A percentile compares a stretch with the other conserved stretches of the same genome.
Conservation (phyloP, 1,140 invertebrate species). For the Drosophila repletoides region DNA sequence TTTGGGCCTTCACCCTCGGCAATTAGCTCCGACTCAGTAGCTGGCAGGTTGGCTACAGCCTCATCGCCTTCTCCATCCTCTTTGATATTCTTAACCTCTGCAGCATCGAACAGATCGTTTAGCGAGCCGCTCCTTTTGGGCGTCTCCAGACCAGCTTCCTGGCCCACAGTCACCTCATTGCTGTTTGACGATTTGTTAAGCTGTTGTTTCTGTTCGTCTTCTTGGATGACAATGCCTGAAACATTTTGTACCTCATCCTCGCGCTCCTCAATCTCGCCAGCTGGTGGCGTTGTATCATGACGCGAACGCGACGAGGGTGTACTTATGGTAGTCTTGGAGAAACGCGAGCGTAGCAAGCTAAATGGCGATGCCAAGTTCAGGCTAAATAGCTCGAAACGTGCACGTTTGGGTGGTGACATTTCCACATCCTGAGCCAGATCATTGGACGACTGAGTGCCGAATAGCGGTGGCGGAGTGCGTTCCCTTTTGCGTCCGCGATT, state of each 20-base stretch:
- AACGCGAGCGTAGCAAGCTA: conserved; percentile 61
- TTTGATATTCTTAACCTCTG: conserved; percentile 14
- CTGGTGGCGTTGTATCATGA: conserved; percentile 38
- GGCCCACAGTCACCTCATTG: conserved; percentile 48
- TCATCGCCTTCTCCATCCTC: conserved; percentile 13
- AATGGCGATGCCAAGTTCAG: conserved; percentile 69
- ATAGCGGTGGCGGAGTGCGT: conserved; percentile 55
- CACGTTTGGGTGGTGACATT: conserved; percentile 72
- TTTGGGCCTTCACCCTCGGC: conserved; percentile 37
- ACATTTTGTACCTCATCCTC: conserved; percentile 63
- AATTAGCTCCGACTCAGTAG: conserved; percentile 10
- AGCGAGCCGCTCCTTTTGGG: conserved; percentile 47
- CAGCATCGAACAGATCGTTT: conserved; percentile 1
- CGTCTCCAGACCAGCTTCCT: conserved; percentile 55
- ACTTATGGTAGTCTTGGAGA: conserved; percentile 61
- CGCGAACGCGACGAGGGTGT: conserved; percentile 47
- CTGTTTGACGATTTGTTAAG: conserved; percentile 36
- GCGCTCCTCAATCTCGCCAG: conserved; percentile 39
- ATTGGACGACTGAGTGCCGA: conserved; percentile 57
- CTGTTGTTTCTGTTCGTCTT: conserved; percentile 44
- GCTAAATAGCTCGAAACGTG: conserved; percentile 71
- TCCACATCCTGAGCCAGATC: conserved; percentile 66
- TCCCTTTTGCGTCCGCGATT: conserved; percentile 70
- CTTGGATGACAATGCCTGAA: conserved; percentile 59
- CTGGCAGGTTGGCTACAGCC: conserved; percentile 18